Evolutionary conservation across 1,140 invertebrate species (phyloP), one percentile per base, ranked within the genome.

Genomic region (Eumeta japonica): DNA sequence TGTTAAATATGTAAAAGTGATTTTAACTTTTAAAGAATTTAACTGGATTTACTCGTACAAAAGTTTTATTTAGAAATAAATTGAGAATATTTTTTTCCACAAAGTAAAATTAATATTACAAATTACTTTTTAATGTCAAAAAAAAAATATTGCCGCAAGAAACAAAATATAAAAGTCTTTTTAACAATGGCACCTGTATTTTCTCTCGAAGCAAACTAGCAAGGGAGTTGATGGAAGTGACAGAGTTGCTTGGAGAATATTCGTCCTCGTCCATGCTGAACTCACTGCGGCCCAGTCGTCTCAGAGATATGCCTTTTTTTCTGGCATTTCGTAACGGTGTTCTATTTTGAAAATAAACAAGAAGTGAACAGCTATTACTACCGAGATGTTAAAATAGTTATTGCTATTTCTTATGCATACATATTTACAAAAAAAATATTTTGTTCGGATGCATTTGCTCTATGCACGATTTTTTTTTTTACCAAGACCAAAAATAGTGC

Each of bases 121-220:
- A 24, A 24, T 24, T 7, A 24, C 20, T 24, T n/a, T n/a, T 24
- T 24, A 24, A n/a, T 24, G 20, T n/a, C 7, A 24, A 24, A 24
- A n/a, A 24, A 24, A 24, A n/a, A 24, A n/a, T 7, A n/a, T 24
- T 24, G 7, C 20, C n/a, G 20, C 20, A 24, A 24, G 20, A n/a
- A 24, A 24, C 20, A 24, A n/a, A n/a, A 7, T 24, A 7, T n/a
- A n/a, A n/a, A 7, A 24, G 20, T n/a, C n/a, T n/a, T n/a, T n/a
- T n/a, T n/a, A n/a, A n/a, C n/a, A n/a, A 24, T 48, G 61, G 53
- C 64, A 90, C 81, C 66, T 90, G 86, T 32, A 90, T 74, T 77
- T 90, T 90, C 55, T 91, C 89, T 46, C 84, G 84, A 1, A 91
- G 73, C 28, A 91, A 67, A 64, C 88, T 90, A 28, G 87, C 87